Conservation (phyloP, 1,140 invertebrate species). For the Diorhabda sublineata region DNA sequence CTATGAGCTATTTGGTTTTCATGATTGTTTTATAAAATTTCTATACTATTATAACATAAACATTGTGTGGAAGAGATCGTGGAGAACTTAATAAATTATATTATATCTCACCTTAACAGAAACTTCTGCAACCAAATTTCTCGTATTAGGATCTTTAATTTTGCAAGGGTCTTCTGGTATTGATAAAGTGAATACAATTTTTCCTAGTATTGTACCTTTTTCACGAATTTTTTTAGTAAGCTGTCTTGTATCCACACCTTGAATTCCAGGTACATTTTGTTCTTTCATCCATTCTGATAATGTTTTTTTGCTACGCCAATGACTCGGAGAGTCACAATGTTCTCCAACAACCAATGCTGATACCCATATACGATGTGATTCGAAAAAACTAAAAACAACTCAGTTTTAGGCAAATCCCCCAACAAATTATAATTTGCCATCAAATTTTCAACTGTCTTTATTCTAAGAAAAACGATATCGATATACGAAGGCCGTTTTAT, state of each 20-base stretch:
- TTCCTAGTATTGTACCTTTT: slow-evolving; percentile 73
- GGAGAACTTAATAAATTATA: neutral
- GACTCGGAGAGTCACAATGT: slow-evolving; percentile 78
- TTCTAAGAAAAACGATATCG: too few relatives aligned
- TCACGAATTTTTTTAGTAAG: slow-evolving; percentile 86
- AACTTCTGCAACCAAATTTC: slow-evolving; percentile 90
- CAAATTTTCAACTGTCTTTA: too few relatives aligned
- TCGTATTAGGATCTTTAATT: slow-evolving; percentile 74
- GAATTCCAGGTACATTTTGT: slow-evolving; percentile 80
- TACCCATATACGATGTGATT: slow-evolving; percentile 88
- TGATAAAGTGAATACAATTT: slow-evolving; percentile 63
- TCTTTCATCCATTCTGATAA: slow-evolving; percentile 79
- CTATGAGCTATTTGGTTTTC: too few relatives aligned
- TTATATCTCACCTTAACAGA: slow-evolving; percentile 65
- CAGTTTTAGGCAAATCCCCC: too few relatives aligned
- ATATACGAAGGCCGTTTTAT: too few relatives aligned
- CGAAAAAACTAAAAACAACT: slow-evolving; percentile 70
- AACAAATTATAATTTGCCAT: too few relatives aligned
- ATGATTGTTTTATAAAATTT: too few relatives aligned
- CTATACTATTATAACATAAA: too few relatives aligned
- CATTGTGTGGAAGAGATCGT: too few relatives aligned
- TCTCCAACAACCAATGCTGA: slow-evolving; percentile 91
- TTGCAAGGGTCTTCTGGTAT: slow-evolving; percentile 43
- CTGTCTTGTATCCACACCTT: slow-evolving; percentile 84
- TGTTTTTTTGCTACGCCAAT: slow-evolving; percentile 79